Evolutionary conservation across 2,888 invertebrate species (phyloP).

Genomic region (Lithosia quadra): DNA sequence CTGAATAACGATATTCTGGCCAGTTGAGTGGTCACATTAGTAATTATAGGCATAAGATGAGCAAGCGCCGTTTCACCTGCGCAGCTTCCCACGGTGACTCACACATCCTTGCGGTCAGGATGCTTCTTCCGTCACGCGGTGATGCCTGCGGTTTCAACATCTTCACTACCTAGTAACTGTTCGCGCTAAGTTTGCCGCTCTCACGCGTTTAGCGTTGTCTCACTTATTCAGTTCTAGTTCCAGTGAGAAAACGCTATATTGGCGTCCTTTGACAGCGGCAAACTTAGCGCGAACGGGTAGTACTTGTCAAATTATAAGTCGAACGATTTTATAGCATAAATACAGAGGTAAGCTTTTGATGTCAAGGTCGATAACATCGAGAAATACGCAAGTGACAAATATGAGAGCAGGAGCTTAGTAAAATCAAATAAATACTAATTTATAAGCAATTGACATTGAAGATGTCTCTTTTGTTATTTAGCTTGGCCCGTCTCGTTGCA

Average conservation of each 20-base stretch:
- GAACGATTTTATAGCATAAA: not conserved
- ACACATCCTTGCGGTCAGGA: conserved; percentile 57
- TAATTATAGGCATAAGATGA: conserved; percentile 51
- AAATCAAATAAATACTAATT: too few species aligned
- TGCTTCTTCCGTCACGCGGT: conserved; percentile 46
- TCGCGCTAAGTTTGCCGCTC: too few species aligned
- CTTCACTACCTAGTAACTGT: too few species aligned
- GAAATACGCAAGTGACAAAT: not conserved
- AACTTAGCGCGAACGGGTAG: too few species aligned
- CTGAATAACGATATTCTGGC: not conserved
- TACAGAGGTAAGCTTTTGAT: not conserved
- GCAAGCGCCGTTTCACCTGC: conserved; percentile 69
- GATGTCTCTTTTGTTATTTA: too few species aligned
- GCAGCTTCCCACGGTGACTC: conserved; percentile 76
- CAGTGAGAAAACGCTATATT: too few species aligned
- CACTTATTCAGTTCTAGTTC: too few species aligned
- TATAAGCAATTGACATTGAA: not conserved
- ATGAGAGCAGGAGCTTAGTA: not conserved
- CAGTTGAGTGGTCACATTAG: conserved; percentile 27
- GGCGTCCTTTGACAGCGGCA: too few species aligned
- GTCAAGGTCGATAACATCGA: not conserved
- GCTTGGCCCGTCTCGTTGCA: too few species aligned
- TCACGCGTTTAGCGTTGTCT: too few species aligned
- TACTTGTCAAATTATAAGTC: conserved; percentile 6
- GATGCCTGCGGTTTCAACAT: conserved; percentile 34